These are phyloP conservation scores for Polypterus senegalus DNA, from an alignment of 2,113 vertebrate genomes.

Conservation along the genomic window DNA sequence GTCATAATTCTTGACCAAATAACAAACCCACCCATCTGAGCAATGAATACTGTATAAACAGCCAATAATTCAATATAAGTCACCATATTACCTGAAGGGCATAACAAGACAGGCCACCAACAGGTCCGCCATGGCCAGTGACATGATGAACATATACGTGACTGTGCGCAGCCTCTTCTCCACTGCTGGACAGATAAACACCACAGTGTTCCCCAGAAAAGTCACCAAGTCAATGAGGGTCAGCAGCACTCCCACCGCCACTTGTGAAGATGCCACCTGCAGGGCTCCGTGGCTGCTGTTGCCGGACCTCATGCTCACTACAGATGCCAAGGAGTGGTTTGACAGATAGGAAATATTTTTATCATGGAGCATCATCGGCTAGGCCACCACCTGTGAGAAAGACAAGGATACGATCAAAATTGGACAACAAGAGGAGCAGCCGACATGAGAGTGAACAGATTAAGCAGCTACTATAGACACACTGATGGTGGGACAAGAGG, in stretches of 20 bases:
- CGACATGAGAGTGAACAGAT: too few species aligned
- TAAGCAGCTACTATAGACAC: too few species aligned
- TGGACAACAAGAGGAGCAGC: too few species aligned
- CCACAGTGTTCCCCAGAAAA: conserved; percentile 34
- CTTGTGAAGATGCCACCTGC: conserved; percentile 24
- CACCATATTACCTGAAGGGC: conserved; percentile 45
- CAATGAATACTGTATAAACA: too few species aligned
- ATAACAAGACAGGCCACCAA: conserved; percentile 48
- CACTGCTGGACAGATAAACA: conserved; percentile 43
- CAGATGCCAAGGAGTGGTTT: conserved; percentile 30
- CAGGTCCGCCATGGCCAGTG: conserved; percentile 42
- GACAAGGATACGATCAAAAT: background rate
- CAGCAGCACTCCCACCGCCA: conserved; percentile 30
- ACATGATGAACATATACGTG: conserved; percentile 56
- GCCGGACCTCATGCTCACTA: conserved; percentile 17
- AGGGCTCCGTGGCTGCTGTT: conserved; percentile 8
- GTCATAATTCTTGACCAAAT: too few species aligned
- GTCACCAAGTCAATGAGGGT: conserved; percentile 44
- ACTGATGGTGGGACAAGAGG: too few species aligned
- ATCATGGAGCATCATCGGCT: conserved; percentile 27
- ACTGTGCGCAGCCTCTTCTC: conserved; percentile 42
- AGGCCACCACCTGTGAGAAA: conserved; percentile 15
- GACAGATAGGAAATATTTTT: conserved; percentile 25
- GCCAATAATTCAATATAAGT: background rate
- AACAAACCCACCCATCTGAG: too few species aligned